Conservation (phyloP, 2,888 invertebrate species). For the Onchidella celtica region DNA sequence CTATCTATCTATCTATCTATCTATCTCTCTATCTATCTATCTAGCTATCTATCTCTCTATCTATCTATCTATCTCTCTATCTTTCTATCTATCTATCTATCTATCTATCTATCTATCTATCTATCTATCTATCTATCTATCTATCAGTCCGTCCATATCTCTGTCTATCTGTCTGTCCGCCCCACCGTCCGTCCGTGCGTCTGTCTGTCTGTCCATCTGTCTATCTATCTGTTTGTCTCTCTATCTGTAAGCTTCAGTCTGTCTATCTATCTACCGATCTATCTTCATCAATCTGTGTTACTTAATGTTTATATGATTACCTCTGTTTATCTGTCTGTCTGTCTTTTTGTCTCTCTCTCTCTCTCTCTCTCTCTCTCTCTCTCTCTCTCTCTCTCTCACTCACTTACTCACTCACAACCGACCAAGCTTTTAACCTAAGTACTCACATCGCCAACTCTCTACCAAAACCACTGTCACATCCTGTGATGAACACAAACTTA, state of each 20-base stretch:
- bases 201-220: not conserved
- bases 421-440: too few relatives aligned
- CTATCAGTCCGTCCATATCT: not conserved
- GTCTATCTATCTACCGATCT: not conserved
- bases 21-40: too few relatives aligned
- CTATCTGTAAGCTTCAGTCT: not conserved
- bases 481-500: too few relatives aligned
- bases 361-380: slow-evolving; percentile 20
- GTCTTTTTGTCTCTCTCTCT: slow-evolving; percentile 7
- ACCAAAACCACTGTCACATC: too few relatives aligned
- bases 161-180: not conserved
- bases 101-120: not conserved
- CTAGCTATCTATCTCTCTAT: too few relatives aligned
- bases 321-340: slow-evolving; percentile 7
- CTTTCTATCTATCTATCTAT: not conserved
- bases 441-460: too few relatives aligned
- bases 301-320: slow-evolving; percentile 4
- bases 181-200: not conserved
- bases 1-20: slow-evolving; percentile 24
- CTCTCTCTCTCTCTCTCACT: slow-evolving; percentile 21
- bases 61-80: too few relatives aligned
- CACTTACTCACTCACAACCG: not conserved
- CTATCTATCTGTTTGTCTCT: not conserved
- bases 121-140: not conserved
- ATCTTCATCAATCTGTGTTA: not conserved